Base-by-base conservation (phyloP, 2,797 vertebrate species). In the Characodon lateralis region DNA sequence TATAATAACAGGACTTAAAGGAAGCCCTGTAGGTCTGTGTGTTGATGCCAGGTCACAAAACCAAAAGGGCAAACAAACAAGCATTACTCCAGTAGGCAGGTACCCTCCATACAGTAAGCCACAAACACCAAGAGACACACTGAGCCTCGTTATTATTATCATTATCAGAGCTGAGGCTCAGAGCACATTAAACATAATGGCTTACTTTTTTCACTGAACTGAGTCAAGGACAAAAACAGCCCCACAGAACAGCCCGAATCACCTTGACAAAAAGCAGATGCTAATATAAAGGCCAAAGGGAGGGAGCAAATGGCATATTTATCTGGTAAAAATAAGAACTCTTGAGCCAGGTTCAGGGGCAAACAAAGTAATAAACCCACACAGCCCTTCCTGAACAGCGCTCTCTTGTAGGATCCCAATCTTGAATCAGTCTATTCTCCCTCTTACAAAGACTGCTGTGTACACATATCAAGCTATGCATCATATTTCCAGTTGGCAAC, bases 211-310 rank as follows among this genome's bases (percentile, higher is more conserved):
- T 73, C 71, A 46, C 48, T 13, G 51, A 65, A 71, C 81, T 46
- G 56, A 85, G 71, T 88, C 81, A 81, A 88, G 88, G 89, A 87
- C 83, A 89, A 88, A 89, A 79, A 69, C 78, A 71, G 14, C 71
- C 70, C 59, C 0, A 31, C 14, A 78, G 76, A 87, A 71, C 0
- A 74, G 75, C 73, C 61, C 41, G 43, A 63, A 82, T 77, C 61
- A 80, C 69, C 82, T 74, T 71, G 5, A 84, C 82, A 59, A 26
- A 73, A 78, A 78, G 76, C 56, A 31, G 73, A 84, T 22, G 26
- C 59, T 79, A 80, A 65, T 59, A 20, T 66, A 56, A 74, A 59
- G 9, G 55, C 53, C 51, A 73, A 72, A 59, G 8, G 70, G 48
- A 68, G 43, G 71, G 76, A 43, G 24, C 50, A 75, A 66, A 86